Evolutionary conservation across 2,797 vertebrate species (phyloP).

Genomic region (Sylvilagus floridanus): DNA sequence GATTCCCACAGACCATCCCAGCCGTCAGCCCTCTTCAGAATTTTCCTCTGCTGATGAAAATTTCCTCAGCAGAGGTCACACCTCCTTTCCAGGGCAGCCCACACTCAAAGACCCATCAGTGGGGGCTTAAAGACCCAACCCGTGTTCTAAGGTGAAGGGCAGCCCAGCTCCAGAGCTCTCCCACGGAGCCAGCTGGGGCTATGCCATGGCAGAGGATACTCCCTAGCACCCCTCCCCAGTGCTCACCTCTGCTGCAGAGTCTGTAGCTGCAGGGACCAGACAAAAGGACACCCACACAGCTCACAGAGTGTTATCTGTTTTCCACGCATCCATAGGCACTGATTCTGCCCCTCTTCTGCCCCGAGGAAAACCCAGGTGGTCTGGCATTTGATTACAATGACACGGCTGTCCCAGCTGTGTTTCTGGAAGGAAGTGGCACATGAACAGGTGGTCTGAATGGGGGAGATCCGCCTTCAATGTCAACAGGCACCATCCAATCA

Average conservation of each 20-base stretch:
- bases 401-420: not conserved
- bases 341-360: not conserved
- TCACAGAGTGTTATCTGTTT: not conserved
- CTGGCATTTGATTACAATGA: no score
- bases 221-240: not conserved
- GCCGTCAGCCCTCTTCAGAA: not conserved
- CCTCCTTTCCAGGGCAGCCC: not conserved
- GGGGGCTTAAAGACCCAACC: not conserved
- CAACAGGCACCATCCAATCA: no score
- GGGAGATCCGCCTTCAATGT: no score
- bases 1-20: not conserved
- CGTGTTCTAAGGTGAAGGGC: not conserved
- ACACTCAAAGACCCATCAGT: fast-evolving
- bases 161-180: not conserved
- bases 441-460: not conserved
- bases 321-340: not conserved
- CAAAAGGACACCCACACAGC: not conserved
- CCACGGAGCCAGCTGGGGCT: not conserved
- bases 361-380: not conserved
- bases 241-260: not conserved
- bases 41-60: not conserved
- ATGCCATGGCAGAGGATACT: no score
- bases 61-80: not conserved
- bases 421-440: no score
- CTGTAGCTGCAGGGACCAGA: not conserved